A percentile compares a stretch with the other conserved stretches of the same genome.
Conservation (phyloP, 2,797 vertebrate species). For the Neomorphus geoffroyi region DNA sequence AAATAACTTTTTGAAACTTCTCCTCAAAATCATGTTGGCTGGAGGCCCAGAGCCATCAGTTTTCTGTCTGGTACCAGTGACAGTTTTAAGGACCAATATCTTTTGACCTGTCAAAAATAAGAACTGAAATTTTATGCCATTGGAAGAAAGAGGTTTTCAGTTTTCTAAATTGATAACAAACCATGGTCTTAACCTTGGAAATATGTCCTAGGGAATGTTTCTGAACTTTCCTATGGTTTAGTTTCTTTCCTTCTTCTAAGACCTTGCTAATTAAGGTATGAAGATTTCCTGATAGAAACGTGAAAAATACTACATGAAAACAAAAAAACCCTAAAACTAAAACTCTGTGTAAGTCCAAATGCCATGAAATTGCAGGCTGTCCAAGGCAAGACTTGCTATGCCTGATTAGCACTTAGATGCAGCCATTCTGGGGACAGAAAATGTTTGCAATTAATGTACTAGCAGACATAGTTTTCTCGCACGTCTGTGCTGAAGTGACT, state of each 20-base stretch:
- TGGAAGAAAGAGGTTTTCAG: neutral
- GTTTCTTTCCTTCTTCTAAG: neutral
- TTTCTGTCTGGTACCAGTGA: conserved; percentile 5
- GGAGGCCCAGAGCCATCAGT: conserved; percentile 10
- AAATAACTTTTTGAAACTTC: conserved; percentile 9
- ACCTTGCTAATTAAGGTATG: neutral
- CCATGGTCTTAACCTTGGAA: neutral
- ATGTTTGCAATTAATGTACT: neutral
- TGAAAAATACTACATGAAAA: neutral
- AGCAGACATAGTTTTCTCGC: neutral
- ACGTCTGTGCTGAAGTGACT: neutral
- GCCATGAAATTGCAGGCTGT: neutral
- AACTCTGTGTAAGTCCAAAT: neutral
- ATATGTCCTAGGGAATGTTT: neutral
- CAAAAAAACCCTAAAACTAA: neutral
- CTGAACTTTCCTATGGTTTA: neutral
- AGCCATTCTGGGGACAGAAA: neutral
- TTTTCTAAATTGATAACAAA: neutral
- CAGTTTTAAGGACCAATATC: conserved; percentile 28
- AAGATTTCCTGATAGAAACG: neutral
- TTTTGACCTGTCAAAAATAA: neutral
- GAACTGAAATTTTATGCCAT: neutral
- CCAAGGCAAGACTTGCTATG: neutral
- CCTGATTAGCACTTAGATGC: neutral
- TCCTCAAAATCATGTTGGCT: neutral